These are phyloP conservation scores for Cynopterus brachyotis DNA, from an alignment of 2,113 vertebrate genomes.

Conservation along the genomic window DNA sequence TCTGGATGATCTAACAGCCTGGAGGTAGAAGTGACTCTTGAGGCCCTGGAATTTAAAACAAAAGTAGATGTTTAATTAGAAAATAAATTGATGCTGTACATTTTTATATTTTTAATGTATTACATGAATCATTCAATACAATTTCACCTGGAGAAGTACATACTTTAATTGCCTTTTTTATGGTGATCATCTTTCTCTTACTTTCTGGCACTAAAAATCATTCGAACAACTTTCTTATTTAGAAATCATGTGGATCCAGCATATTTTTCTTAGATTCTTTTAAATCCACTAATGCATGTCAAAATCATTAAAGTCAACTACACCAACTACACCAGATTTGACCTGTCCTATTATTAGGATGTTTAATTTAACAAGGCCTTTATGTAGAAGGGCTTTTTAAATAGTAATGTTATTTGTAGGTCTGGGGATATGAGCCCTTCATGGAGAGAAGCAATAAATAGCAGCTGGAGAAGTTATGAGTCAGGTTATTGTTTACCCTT, in stretches of 20 bases:
- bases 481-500: not conserved
- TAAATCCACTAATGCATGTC: not conserved
- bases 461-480: not conserved
- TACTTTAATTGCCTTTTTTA: constrained; percentile 67
- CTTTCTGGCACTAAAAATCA: constrained; percentile 12
- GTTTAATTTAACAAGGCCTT: not conserved
- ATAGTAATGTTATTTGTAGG: not conserved
- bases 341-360: not conserved
- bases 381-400: not conserved
- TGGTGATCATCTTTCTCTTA: constrained; percentile 25
- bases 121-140: constrained; percentile 62
- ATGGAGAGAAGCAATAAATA: not conserved
- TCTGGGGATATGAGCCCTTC: not conserved
- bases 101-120: constrained; percentile 69
- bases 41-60: constrained; percentile 64
- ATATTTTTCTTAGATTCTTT: not conserved
- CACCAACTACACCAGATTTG: not conserved
- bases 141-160: not conserved
- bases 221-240: not conserved
- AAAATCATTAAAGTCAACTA: constrained; percentile 27
- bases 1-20: constrained; percentile 56
- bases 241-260: not conserved
- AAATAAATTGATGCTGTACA: constrained; percentile 56
- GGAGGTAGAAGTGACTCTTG: constrained; percentile 14
- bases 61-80: constrained; percentile 63